Percentiles rank a stretch among this genome's conserved stretches.
These are phyloP conservation scores for Fissipunctia ypsillon DNA, from an alignment of 2,888 invertebrate genomes.

Conservation along the genomic window DNA sequence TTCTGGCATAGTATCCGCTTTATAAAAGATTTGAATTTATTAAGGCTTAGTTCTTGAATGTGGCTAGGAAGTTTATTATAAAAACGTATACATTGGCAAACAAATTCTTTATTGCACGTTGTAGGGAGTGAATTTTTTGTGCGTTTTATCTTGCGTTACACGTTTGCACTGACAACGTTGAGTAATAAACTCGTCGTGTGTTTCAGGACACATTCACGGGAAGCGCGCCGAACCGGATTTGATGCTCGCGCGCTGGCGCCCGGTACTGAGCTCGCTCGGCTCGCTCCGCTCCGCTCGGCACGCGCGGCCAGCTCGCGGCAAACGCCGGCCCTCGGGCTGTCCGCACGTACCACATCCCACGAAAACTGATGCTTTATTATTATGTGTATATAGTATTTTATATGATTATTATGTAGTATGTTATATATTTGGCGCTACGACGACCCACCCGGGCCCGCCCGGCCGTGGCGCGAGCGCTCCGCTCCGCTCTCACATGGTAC, in stretches of 20 bases:
- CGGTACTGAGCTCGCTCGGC: slow-evolving; percentile 70
- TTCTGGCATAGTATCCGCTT: no score
- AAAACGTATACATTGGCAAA: no score
- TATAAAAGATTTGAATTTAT: no score
- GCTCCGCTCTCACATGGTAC: slow-evolving; percentile 64
- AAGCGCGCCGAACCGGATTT: slow-evolving; percentile 85
- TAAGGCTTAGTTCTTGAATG: no score
- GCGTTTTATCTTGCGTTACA: neutral
- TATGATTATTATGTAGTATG: slow-evolving; percentile 75
- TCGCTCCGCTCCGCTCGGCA: slow-evolving; percentile 50
- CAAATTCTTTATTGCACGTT: neutral
- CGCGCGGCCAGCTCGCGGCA: slow-evolving; percentile 43
- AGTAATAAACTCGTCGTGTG: neutral
- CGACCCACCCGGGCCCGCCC: slow-evolving; percentile 62
- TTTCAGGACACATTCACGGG: slow-evolving; percentile 85
- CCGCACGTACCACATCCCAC: slow-evolving; percentile 61
- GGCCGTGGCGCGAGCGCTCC: slow-evolving; percentile 51
- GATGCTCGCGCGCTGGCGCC: slow-evolving; percentile 78
- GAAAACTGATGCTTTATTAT: slow-evolving; percentile 69
- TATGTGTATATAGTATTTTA: slow-evolving; percentile 83
- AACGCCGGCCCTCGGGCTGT: slow-evolving; percentile 52
- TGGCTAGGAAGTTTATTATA: no score
- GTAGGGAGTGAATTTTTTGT: neutral
- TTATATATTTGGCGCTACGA: slow-evolving; percentile 72
- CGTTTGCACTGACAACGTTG: neutral